Percentiles rank a stretch among this genome's conserved stretches.
These are phyloP conservation scores for Dicentrarchus labrax DNA, from an alignment of 2,113 vertebrate genomes.

Conservation along the genomic window DNA sequence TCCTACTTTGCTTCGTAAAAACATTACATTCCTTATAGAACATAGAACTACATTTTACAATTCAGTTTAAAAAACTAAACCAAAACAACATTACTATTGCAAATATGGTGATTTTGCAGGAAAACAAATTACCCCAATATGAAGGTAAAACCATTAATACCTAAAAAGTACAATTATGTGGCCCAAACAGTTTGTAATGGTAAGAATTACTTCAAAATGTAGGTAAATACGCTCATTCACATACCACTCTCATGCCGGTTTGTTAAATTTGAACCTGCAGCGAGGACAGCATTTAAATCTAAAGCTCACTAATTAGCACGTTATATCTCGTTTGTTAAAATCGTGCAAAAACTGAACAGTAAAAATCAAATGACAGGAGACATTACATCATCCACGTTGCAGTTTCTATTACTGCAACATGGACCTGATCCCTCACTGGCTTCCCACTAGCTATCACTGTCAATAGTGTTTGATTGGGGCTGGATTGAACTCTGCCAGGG, in stretches of 20 bases:
- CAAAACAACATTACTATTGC: neutral
- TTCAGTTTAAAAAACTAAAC: neutral
- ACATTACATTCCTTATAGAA: neutral
- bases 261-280: no score
- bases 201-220: no score
- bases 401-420: neutral
- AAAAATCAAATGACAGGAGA: neutral
- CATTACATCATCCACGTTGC: neutral
- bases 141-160: no score
- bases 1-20: neutral
- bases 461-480: neutral
- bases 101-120: neutral
- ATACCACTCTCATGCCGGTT: no score
- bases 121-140: no score
- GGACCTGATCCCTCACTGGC: neutral
- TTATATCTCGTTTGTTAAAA: no score
- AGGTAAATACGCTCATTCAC: no score
- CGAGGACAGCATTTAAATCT: no score
- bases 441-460: neutral
- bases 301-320: no score
- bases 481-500: neutral
- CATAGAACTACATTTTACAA: no score
- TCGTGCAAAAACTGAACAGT: no score
- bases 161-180: neutral
- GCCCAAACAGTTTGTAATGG: no score